phyloP scores from a whole-genome alignment of 2,797 vertebrate genomes.

The Aplochiton taeniatus region DNA sequence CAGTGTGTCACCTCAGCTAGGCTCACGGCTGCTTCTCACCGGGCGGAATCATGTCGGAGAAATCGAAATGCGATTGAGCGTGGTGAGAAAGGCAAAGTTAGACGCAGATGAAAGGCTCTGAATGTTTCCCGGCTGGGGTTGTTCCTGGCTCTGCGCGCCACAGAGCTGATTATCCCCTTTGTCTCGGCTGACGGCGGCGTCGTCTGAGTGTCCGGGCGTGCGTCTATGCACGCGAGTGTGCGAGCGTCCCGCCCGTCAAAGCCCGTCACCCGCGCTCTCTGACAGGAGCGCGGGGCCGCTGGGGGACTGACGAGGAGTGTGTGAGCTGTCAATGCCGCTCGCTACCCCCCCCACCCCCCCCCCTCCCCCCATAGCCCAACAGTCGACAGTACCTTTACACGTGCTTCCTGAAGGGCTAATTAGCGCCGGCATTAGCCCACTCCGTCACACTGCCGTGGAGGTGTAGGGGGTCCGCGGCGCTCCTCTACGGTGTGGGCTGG shows the following conservation, averaged over 20 bases:
- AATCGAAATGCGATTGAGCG: too few species aligned
- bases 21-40: too few species aligned
- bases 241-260: slow-evolving; percentile 36
- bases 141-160: neutral
- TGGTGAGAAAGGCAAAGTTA: neutral
- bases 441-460: slow-evolving; percentile 42
- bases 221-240: slow-evolving; percentile 20
- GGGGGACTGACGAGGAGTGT: slow-evolving; percentile 58
- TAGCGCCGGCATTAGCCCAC: slow-evolving; percentile 63
- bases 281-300: slow-evolving; percentile 56
- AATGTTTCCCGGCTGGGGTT: neutral
- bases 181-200: too few species aligned
- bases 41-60: too few species aligned
- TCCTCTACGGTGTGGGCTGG: too few species aligned
- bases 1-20: too few species aligned
- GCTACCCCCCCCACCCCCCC: slow-evolving; percentile 20
- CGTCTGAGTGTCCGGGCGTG: slow-evolving; percentile 21
- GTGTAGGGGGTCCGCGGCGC: neutral
- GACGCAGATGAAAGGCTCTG: neutral
- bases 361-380: neutral
- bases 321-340: slow-evolving; percentile 73
- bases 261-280: slow-evolving; percentile 58
- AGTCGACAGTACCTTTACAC: slow-evolving; percentile 64
- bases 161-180: slow-evolving; percentile 5
- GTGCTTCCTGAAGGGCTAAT: slow-evolving; percentile 67